These are phyloP conservation scores for Gymnogyps californianus DNA, from an alignment of 2,113 vertebrate genomes.

Conservation along the genomic window DNA sequence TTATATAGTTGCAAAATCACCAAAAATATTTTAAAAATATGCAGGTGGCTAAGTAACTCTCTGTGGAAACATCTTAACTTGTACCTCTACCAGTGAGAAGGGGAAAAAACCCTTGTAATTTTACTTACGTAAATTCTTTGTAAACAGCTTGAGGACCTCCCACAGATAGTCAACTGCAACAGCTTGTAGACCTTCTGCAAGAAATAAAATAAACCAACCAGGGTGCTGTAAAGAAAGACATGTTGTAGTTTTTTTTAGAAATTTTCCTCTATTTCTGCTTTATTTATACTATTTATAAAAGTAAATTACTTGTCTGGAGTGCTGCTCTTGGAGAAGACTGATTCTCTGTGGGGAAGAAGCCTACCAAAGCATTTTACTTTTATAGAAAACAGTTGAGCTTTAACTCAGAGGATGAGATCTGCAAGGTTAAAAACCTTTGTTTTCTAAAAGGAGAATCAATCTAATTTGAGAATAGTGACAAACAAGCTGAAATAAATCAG, in stretches of 20 bases:
- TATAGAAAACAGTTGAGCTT: conserved; percentile 62
- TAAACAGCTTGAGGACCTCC: conserved; percentile 36
- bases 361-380: conserved; percentile 55
- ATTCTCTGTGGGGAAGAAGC: conserved; percentile 47
- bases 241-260: background rate
- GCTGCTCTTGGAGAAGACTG: conserved; percentile 41
- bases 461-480: conserved; percentile 62
- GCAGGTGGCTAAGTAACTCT: background rate
- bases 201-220: conserved; percentile 56
- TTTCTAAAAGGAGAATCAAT: conserved; percentile 64
- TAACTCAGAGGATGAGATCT: conserved; percentile 49
- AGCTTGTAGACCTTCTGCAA: conserved; percentile 44
- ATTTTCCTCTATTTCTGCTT: conserved; percentile 46
- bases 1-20: background rate
- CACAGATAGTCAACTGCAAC: conserved; percentile 9
- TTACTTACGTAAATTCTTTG: background rate
- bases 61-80: background rate
- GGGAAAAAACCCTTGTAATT: background rate
- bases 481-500: conserved; percentile 39
- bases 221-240: conserved; percentile 24
- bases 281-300: conserved; percentile 67
- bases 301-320: conserved; percentile 68
- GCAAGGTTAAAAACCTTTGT: conserved; percentile 67
- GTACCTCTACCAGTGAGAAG: background rate
- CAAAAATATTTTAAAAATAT: background rate